These are phyloP conservation scores for Hylaeus volcanicus DNA, from an alignment of 1,140 invertebrate genomes.

Conservation along the genomic window DNA sequence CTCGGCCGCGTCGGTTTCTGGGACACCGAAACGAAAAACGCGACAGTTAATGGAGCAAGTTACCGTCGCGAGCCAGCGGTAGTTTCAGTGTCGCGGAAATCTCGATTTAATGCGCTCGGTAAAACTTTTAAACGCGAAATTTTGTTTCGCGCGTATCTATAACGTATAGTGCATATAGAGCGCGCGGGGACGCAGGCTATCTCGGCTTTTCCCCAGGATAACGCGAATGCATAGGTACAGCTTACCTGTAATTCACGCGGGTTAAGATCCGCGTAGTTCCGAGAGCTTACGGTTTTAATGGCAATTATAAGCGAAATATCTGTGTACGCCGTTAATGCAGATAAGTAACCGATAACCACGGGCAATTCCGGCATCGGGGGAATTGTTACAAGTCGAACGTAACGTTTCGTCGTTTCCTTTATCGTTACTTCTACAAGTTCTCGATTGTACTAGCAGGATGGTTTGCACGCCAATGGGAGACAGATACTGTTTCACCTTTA, in stretches of 20 bases:
- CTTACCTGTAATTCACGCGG: background rate
- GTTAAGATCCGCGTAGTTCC: background rate
- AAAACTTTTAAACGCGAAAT: slow-evolving; percentile 24
- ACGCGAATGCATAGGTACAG: slow-evolving; percentile 1
- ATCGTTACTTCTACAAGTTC: background rate
- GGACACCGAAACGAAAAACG: too few relatives aligned
- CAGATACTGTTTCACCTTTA: too few relatives aligned
- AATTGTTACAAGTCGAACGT: background rate
- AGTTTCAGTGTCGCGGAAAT: slow-evolving; percentile 8
- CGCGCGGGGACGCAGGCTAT: background rate
- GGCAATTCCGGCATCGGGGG: background rate
- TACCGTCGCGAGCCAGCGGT: background rate
- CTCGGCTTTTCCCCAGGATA: slow-evolving; percentile 11
- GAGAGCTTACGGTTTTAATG: background rate
- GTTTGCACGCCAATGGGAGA: too few relatives aligned
- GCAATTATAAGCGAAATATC: slow-evolving; percentile 2
- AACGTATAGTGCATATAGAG: background rate
- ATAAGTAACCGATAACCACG: background rate
- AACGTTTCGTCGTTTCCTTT: background rate
- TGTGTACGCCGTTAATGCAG: background rate
- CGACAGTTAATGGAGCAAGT: background rate
- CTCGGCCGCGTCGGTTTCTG: too few relatives aligned
- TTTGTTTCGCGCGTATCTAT: slow-evolving; percentile 4
- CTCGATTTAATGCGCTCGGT: slow-evolving; percentile 1
- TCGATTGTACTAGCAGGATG: background rate